Conservation (phyloP, 2,797 vertebrate species). For the Amphiprion clarkii region DNA sequence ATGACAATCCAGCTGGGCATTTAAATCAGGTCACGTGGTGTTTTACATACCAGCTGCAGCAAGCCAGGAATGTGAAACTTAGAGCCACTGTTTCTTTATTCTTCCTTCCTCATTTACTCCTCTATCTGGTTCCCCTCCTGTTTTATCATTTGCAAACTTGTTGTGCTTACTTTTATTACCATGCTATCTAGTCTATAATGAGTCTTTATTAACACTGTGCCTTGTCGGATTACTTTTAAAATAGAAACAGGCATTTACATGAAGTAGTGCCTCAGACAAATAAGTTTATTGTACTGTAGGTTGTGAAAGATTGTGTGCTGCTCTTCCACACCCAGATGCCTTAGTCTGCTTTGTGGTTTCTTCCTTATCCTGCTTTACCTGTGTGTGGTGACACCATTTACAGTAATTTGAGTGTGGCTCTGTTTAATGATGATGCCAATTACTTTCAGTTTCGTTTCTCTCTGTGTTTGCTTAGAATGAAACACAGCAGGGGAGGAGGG, state of each 20-base stretch:
- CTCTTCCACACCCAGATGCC: background rate
- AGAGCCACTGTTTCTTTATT: conserved; percentile 2
- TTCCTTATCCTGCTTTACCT: background rate
- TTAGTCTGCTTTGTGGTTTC: background rate
- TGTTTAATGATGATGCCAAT: background rate
- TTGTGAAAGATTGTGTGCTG: background rate
- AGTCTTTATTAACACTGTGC: background rate
- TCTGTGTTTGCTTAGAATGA: conserved; percentile 7
- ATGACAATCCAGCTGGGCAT: background rate
- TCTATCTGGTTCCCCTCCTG: conserved; percentile 25
- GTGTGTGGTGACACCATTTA: conserved; percentile 27
- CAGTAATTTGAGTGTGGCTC: conserved; percentile 29
- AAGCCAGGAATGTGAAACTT: conserved; percentile 75
- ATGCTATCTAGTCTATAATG: background rate
- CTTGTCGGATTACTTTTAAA: background rate
- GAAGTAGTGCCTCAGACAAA: background rate
- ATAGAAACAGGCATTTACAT: background rate
- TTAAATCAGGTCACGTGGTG: conserved; percentile 43
- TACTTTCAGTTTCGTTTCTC: conserved; percentile 75
- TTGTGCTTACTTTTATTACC: background rate
- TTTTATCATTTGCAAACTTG: background rate
- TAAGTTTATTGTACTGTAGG: background rate
- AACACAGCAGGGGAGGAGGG: background rate
- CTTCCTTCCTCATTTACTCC: background rate
- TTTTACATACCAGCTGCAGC: conserved; percentile 13